Evolutionary conservation across 2,113 vertebrate species (phyloP).

Genomic region (Pituophis catenifer): DNA sequence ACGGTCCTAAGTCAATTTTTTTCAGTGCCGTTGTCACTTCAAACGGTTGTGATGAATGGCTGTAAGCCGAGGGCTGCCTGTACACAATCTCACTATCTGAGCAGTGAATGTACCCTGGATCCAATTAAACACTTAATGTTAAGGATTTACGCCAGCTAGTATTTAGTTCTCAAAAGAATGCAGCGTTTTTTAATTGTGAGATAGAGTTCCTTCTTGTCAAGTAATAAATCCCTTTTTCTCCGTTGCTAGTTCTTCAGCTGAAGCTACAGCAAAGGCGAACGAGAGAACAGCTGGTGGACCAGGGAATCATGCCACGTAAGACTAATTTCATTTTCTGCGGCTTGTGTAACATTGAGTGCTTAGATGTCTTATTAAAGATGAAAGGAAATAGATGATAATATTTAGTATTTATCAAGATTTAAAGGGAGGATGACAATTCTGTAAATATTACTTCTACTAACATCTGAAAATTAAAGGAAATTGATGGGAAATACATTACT

Average conservation of each 20-base stretch:
- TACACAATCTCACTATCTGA: not conserved
- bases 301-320: conserved; percentile 99
- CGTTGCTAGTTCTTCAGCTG: conserved; percentile 87
- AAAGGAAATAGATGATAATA: not conserved
- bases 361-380: not conserved
- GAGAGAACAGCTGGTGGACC: conserved; percentile 93
- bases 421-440: not conserved
- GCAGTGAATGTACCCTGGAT: not conserved
- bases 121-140: not conserved
- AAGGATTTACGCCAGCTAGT: not conserved
- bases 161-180: not conserved
- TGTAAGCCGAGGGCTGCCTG: not conserved
- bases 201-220: not conserved
- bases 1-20: not conserved
- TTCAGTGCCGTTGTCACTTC: not conserved
- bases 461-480: not conserved
- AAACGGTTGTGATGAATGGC: not conserved
- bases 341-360: not conserved
- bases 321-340: conserved; percentile 1
- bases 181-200: not conserved
- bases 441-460: not conserved
- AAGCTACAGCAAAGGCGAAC: conserved; percentile 91
- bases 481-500: not conserved
- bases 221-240: conserved; percentile 32
- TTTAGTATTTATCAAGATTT: not conserved